Conservation (phyloP, 2,888 invertebrate genomes). For the Catocala fraxini region DNA sequence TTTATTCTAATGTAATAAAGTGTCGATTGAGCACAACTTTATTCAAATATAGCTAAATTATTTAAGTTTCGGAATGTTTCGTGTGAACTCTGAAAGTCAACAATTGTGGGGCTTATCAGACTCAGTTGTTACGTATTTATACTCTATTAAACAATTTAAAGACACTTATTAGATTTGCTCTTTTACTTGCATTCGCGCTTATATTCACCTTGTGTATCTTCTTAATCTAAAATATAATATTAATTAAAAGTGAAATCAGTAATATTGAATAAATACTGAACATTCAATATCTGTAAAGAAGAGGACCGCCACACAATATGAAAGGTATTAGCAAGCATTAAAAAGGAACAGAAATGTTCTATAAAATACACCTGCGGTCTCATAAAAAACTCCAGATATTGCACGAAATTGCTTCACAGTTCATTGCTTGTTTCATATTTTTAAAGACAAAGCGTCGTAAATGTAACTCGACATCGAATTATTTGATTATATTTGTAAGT, state of each 20-base stretch:
- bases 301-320: conserved; percentile 51
- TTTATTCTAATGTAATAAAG: conserved; percentile 34
- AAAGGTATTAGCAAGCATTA: conserved; percentile 66
- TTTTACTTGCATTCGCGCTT: too few relatives aligned
- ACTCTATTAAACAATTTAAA: neutral
- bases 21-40: conserved; percentile 35
- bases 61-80: conserved; percentile 28
- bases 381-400: conserved; percentile 70
- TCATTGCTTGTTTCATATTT: conserved; percentile 67
- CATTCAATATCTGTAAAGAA: conserved; percentile 20
- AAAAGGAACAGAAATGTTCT: conserved; percentile 64
- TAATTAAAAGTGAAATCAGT: neutral
- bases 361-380: conserved; percentile 79
- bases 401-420: conserved; percentile 65
- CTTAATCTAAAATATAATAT: neutral
- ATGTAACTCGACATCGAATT: conserved; percentile 58
- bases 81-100: conserved; percentile 25
- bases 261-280: conserved; percentile 7
- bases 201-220: too few relatives aligned
- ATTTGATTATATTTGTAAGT: conserved; percentile 61
- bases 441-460: conserved; percentile 41
- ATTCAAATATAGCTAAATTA: conserved; percentile 35
- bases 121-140: conserved; percentile 11
- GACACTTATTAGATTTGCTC: too few relatives aligned
- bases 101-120: conserved; percentile 16